A percentile compares a stretch with the other conserved stretches of the same genome.
Conservation (phyloP, 2,797 vertebrate genomes). For the Cyclura pinguis region DNA sequence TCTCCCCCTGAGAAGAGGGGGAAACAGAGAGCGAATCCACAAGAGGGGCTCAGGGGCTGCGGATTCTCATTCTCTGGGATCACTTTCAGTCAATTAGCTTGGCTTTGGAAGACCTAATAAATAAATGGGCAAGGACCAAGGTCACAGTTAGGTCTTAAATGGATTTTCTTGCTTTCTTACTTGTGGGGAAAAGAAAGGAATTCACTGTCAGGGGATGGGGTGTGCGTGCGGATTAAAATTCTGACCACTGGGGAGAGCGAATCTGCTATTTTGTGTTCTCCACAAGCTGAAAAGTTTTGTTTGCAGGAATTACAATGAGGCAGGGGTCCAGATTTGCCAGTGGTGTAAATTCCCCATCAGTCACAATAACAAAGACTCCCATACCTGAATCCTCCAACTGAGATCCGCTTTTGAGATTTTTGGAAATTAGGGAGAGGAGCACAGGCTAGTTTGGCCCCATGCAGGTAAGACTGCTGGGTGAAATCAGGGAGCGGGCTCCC, state of each 20-base stretch:
- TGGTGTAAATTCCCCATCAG: neutral
- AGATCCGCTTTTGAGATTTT: neutral
- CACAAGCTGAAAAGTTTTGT: neutral
- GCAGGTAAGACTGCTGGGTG: no score
- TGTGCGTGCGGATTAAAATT: neutral
- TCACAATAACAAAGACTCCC: neutral
- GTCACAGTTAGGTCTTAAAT: neutral
- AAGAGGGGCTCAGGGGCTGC: no score
- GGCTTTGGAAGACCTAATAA: neutral
- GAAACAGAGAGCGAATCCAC: no score
- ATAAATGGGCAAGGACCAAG: neutral
- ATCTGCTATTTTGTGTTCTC: neutral
- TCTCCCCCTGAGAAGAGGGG: neutral
- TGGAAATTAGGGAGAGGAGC: neutral
- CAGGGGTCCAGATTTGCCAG: no score
- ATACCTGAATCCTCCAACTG: no score
- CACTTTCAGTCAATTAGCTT: neutral
- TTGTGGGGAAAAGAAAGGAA: neutral
- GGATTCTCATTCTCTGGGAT: neutral
- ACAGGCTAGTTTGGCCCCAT: neutral
- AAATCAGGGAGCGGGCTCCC: no score
- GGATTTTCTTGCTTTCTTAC: neutral
- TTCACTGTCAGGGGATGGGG: neutral
- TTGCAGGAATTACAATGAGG: neutral
- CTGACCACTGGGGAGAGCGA: neutral